These are phyloP conservation scores for Diplazon laetatorius DNA, from an alignment of 2,888 invertebrate species.

Conservation along the genomic window DNA sequence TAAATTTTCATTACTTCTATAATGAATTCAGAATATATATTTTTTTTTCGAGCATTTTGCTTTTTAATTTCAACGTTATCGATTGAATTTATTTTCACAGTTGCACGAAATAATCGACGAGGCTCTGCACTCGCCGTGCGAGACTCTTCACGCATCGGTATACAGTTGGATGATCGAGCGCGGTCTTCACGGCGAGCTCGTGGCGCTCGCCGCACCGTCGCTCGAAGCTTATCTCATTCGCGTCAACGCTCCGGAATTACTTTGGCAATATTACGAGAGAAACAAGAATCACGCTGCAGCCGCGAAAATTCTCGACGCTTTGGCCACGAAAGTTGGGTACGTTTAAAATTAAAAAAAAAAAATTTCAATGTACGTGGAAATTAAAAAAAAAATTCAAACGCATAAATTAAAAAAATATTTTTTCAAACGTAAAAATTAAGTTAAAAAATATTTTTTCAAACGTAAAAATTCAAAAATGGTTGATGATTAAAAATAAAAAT, in stretches of 20 bases:
- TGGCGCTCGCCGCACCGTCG: slow-evolving; percentile 87
- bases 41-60: background rate
- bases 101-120: slow-evolving; percentile 86
- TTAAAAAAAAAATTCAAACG: background rate
- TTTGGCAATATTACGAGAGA: slow-evolving; percentile 98
- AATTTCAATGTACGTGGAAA: slow-evolving; percentile 19
- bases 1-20: no score
- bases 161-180: slow-evolving; percentile 96
- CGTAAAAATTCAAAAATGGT: no score
- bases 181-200: slow-evolving; percentile 88
- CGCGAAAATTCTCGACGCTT: slow-evolving; percentile 93
- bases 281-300: slow-evolving; percentile 96
- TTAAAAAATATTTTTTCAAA: no score
- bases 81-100: slow-evolving; percentile 77
- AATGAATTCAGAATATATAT: no score
- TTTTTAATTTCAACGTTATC: background rate
- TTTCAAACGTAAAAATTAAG: no score
- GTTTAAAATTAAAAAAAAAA: slow-evolving; percentile 51
- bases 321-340: slow-evolving; percentile 90
- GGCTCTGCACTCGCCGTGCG: slow-evolving; percentile 89
- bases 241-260: slow-evolving; percentile 83
- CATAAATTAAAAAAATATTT: background rate
- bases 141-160: slow-evolving; percentile 94
- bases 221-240: slow-evolving; percentile 89
- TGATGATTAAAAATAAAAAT: no score